phyloP scores from a whole-genome alignment of 1,140 invertebrate species.

The Andricus grossulariae region DNA sequence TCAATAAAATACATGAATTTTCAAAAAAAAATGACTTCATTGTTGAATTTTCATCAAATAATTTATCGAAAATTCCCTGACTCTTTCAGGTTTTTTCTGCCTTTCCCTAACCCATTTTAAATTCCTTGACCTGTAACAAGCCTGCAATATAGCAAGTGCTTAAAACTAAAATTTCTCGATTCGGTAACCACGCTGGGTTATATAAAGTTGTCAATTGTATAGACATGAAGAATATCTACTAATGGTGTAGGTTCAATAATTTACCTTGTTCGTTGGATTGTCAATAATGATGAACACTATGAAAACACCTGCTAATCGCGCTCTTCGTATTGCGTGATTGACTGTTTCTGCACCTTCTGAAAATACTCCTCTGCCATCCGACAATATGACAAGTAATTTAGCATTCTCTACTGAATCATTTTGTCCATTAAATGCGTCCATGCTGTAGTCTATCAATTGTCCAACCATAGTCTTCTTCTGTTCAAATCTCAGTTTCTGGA shows the following conservation, averaged over 20 bases:
- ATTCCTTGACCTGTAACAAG: no score
- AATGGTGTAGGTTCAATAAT: conserved; percentile 25
- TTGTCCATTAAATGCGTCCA: conserved; percentile 82
- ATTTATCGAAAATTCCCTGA: no score
- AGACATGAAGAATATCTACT: no score
- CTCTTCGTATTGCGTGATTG: conserved; percentile 85
- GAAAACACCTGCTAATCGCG: conserved; percentile 90
- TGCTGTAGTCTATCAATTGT: conserved; percentile 87
- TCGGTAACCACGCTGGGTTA: no score
- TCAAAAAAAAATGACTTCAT: no score
- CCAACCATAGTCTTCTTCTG: conserved; percentile 89
- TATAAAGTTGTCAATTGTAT: no score
- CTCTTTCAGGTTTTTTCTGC: no score
- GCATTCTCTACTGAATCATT: conserved; percentile 79
- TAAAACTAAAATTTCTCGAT: no score
- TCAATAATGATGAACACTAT: conserved; percentile 97
- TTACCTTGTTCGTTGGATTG: conserved; percentile 92
- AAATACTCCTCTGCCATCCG: conserved; percentile 95
- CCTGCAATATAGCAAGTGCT: no score
- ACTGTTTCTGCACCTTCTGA: conserved; percentile 91
- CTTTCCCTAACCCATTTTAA: no score
- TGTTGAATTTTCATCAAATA: no score
- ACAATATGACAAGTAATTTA: conserved; percentile 94
- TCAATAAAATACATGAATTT: no score
- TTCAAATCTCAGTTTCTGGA: conserved; percentile 87